phyloP scores from a whole-genome alignment of 2,888 invertebrate species.

The Isotomurus palustris region DNA sequence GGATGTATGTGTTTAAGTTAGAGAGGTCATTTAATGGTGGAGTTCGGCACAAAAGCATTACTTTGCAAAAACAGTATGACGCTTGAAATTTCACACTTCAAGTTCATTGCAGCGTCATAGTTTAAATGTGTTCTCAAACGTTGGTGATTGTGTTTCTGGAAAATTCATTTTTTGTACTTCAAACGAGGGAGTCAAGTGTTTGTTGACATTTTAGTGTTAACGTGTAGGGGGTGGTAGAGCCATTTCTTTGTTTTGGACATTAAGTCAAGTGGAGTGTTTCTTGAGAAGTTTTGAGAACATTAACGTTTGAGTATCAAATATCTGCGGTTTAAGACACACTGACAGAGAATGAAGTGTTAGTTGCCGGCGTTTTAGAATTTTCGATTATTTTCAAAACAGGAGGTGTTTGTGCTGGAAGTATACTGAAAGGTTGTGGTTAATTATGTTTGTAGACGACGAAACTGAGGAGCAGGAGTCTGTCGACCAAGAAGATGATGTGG shows the following conservation, averaged over 20 bases:
- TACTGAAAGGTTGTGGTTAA: not conserved
- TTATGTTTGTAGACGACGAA: slow-evolving; percentile 3
- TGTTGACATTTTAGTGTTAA: too few relatives aligned
- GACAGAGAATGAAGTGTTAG: not conserved
- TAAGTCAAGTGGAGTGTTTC: not conserved
- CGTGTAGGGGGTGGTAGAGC: not conserved
- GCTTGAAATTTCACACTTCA: too few relatives aligned
- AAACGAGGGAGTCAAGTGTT: too few relatives aligned
- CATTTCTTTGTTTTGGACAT: not conserved
- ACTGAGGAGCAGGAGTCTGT: slow-evolving; percentile 17
- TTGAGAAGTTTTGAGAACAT: not conserved
- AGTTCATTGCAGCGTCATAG: too few relatives aligned
- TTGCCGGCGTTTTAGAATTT: not conserved
- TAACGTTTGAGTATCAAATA: not conserved
- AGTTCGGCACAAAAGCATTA: too few relatives aligned
- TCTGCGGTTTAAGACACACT: not conserved
- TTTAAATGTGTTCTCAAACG: too few relatives aligned
- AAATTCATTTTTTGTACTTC: too few relatives aligned
- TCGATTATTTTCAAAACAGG: slow-evolving; percentile 2
- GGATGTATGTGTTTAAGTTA: not conserved
- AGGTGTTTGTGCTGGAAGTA: not conserved
- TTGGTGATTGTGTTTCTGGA: too few relatives aligned
- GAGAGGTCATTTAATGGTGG: too few relatives aligned
- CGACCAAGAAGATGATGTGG: slow-evolving; percentile 19
- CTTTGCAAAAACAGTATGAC: too few relatives aligned